phyloP scores from a whole-genome alignment of 2,113 vertebrate species.

The Takifugu bimaculatus region DNA sequence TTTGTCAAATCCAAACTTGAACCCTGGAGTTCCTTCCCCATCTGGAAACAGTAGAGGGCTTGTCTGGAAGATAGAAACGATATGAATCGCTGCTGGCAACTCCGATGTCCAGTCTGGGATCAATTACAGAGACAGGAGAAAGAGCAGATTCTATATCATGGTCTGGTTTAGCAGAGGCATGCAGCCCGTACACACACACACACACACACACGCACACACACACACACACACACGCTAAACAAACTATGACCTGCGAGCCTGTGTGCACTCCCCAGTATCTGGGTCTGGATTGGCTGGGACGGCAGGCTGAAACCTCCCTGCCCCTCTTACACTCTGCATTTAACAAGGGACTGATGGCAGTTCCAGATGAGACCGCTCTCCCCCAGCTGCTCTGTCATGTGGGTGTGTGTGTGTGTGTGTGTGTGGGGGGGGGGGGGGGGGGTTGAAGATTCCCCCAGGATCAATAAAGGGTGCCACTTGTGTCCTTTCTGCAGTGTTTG shows the following conservation, averaged over 20 bases:
- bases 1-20: conserved; percentile 62
- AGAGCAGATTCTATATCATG: conserved; percentile 38
- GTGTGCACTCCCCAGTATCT: conserved; percentile 41
- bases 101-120: conserved; percentile 76
- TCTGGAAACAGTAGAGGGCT: conserved; percentile 75
- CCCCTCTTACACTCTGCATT: conserved; percentile 38
- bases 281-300: conserved; percentile 43
- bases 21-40: conserved; percentile 67
- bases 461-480: background rate
- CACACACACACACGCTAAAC: conserved; percentile 38
- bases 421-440: too few relatives aligned
- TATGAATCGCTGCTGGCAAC: conserved; percentile 77
- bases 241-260: conserved; percentile 47
- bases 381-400: conserved; percentile 55
- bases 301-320: conserved; percentile 43
- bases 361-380: conserved; percentile 57
- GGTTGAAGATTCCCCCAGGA: conserved; percentile 8
- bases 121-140: conserved; percentile 73
- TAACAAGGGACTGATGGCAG: conserved; percentile 60
- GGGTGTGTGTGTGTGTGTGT: background rate
- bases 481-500: background rate
- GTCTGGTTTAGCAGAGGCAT: conserved; percentile 32
- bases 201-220: conserved; percentile 35
- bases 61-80: conserved; percentile 78
- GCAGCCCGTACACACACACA: conserved; percentile 25